phyloP scores from a whole-genome alignment of 1,140 invertebrate genomes.

The Varroa destructor region DNA sequence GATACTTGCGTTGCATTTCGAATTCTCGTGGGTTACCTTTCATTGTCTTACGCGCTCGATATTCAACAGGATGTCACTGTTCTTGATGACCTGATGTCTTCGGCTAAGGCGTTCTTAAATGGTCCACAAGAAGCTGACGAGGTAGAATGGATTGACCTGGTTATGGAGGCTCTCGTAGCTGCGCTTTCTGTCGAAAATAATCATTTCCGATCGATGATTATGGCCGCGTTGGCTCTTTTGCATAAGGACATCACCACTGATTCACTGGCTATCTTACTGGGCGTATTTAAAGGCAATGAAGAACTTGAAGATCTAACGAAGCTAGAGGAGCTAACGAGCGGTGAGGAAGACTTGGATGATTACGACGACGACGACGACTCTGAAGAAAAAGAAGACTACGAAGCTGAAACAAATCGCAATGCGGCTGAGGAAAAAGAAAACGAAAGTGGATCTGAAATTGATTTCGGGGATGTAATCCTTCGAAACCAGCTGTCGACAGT shows the following conservation, averaged over 20 bases:
- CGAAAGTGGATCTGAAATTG: constrained; percentile 20
- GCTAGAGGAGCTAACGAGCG: constrained; percentile 2
- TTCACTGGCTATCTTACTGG: background rate
- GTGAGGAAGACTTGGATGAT: background rate
- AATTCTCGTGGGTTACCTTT: constrained; percentile 7
- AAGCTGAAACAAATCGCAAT: too few relatives aligned
- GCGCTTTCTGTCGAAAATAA: constrained; percentile 8
- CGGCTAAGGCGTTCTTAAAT: constrained; percentile 4
- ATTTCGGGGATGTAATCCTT: background rate
- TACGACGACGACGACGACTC: background rate
- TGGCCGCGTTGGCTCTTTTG: constrained; percentile 1
- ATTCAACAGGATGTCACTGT: constrained; percentile 26
- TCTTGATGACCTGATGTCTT: constrained; percentile 6
- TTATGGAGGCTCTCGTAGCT: constrained; percentile 10
- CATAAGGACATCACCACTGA: constrained; percentile 21
- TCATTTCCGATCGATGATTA: constrained; percentile 18
- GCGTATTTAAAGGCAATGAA: constrained; percentile 1
- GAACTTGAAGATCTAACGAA: constrained; percentile 8
- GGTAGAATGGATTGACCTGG: constrained; percentile 21
- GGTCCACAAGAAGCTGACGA: constrained; percentile 10
- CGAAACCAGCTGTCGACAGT: constrained; percentile 23
- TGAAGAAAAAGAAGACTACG: background rate
- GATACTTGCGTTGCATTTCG: background rate
- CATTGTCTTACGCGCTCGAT: constrained; percentile 1
- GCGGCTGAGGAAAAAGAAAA: background rate